These are phyloP conservation scores for Micrastur ruficollis DNA, from an alignment of 2,797 vertebrate genomes.

Conservation along the genomic window DNA sequence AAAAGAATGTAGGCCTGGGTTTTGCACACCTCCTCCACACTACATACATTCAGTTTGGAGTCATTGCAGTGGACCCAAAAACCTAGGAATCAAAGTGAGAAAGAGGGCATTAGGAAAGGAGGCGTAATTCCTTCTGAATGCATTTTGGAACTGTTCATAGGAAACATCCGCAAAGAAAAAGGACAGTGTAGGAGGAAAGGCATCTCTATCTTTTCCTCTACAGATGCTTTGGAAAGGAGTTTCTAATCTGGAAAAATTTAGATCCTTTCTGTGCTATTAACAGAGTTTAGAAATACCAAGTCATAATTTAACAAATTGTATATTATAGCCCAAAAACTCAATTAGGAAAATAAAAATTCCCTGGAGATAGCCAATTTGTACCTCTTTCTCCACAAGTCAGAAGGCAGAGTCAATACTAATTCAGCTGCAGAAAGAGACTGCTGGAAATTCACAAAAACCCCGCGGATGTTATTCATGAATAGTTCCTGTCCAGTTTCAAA, in stretches of 20 bases:
- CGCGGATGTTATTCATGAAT: background rate
- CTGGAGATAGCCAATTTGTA: background rate
- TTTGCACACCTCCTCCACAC: slow-evolving; percentile 98
- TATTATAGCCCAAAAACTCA: background rate
- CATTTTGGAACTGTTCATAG: background rate
- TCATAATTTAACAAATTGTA: background rate
- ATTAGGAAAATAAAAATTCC: background rate
- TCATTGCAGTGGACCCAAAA: slow-evolving; percentile 99
- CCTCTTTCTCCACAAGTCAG: background rate
- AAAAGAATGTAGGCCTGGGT: slow-evolving; percentile 99
- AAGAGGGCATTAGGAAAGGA: slow-evolving; percentile 20
- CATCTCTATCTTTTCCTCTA: background rate
- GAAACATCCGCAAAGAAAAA: background rate
- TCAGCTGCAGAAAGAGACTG: slow-evolving; percentile 1
- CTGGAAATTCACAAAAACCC: slow-evolving; percentile 1
- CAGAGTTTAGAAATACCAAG: background rate
- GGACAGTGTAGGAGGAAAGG: background rate
- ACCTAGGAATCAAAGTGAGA: slow-evolving; percentile 77
- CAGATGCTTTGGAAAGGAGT: background rate
- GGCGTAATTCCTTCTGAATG: background rate
- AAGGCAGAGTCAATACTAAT: background rate
- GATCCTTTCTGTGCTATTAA: background rate
- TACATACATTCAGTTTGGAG: slow-evolving; percentile 99
- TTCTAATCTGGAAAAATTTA: background rate
- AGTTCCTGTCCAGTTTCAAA: slow-evolving; percentile 17